Conservation (phyloP, 2,888 invertebrate genomes). For the Hypena proboscidalis region DNA sequence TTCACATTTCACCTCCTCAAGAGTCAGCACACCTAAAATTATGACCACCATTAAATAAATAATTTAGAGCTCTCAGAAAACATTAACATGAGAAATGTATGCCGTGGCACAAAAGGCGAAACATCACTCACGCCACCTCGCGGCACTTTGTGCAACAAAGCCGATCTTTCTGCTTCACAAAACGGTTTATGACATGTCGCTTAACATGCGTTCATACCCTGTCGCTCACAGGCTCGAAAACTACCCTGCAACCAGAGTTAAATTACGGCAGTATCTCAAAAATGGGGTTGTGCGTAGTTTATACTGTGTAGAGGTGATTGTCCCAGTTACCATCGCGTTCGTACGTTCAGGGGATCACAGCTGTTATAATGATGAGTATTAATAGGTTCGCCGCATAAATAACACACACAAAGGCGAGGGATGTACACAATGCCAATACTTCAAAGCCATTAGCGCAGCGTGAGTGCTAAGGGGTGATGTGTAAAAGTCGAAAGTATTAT, state of each 20-base stretch:
- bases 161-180: slow-evolving; percentile 52
- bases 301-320: slow-evolving; percentile 39
- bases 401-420: slow-evolving; percentile 56
- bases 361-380: slow-evolving; percentile 62
- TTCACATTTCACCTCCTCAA: slow-evolving; percentile 30
- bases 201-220: slow-evolving; percentile 41
- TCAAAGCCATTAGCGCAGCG: slow-evolving; percentile 66
- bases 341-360: slow-evolving; percentile 45
- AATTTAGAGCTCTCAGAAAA: slow-evolving; percentile 55
- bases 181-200: slow-evolving; percentile 49
- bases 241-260: background rate
- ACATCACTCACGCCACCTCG: slow-evolving; percentile 59
- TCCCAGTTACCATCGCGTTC: slow-evolving; percentile 32
- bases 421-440: slow-evolving; percentile 65
- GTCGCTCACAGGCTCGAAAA: slow-evolving; percentile 34
- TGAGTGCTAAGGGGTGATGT: slow-evolving; percentile 30
- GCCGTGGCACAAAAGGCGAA: slow-evolving; percentile 48
- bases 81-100: slow-evolving; percentile 53
- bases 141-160: slow-evolving; percentile 59
- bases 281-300: slow-evolving; percentile 14
- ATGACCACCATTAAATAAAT: slow-evolving; percentile 51
- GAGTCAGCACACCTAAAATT: slow-evolving; percentile 41
- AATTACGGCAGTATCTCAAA: slow-evolving; percentile 16
- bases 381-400: slow-evolving; percentile 68
- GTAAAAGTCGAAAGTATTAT: background rate